Evolutionary conservation across 2,888 invertebrate species (phyloP).

Genomic region (Hoplodrina blanda): DNA sequence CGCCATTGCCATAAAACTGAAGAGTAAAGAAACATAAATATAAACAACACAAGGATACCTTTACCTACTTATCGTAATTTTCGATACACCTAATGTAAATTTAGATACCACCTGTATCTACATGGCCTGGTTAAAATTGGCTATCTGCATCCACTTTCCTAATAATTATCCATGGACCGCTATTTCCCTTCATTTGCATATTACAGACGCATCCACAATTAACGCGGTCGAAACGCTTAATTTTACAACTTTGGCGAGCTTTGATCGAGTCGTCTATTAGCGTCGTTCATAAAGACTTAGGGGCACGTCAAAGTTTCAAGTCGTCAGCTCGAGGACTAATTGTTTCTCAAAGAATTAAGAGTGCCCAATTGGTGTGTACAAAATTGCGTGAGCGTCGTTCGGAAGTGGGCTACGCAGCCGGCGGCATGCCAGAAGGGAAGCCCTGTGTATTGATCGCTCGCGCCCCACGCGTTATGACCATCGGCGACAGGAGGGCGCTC

Average conservation of each 20-base stretch:
- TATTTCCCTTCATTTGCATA: slow-evolving; percentile 54
- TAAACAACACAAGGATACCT: slow-evolving; percentile 10
- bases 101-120: slow-evolving; percentile 25
- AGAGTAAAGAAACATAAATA: slow-evolving; percentile 9
- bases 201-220: slow-evolving; percentile 47
- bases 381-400: slow-evolving; percentile 75
- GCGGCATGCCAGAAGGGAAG: slow-evolving; percentile 79
- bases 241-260: slow-evolving; percentile 53
- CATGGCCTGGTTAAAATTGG: slow-evolving; percentile 37
- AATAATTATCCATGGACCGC: slow-evolving; percentile 36
- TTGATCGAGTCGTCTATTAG: slow-evolving; percentile 58
- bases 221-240: slow-evolving; percentile 48
- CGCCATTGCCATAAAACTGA: slow-evolving; percentile 41
- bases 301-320: slow-evolving; percentile 52
- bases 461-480: slow-evolving; percentile 87
- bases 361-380: slow-evolving; percentile 66
- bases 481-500: slow-evolving; percentile 88
- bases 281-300: slow-evolving; percentile 44
- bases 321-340: slow-evolving; percentile 59
- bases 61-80: slow-evolving; percentile 29
- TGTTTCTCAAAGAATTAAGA: slow-evolving; percentile 67
- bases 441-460: slow-evolving; percentile 87
- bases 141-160: slow-evolving; percentile 42
- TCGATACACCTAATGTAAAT: slow-evolving; percentile 8
- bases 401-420: slow-evolving; percentile 75